These are phyloP conservation scores for Syngnathus acus DNA, from an alignment of 2,797 vertebrate species.

Conservation along the genomic window DNA sequence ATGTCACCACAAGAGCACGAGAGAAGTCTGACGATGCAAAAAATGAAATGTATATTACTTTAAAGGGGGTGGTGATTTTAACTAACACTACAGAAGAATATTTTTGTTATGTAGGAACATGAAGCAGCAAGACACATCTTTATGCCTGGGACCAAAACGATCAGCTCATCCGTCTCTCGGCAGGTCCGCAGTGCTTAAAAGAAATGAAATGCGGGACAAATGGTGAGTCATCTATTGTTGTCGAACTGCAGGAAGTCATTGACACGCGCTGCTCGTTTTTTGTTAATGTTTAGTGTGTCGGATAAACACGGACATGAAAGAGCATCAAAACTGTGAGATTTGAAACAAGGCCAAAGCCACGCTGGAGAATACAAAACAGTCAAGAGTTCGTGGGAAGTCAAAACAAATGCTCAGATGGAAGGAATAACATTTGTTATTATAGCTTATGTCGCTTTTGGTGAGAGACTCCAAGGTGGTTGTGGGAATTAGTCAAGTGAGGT, in stretches of 20 bases:
- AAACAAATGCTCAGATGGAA: neutral
- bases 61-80: no score
- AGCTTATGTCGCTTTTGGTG: no score
- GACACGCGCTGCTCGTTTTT: neutral
- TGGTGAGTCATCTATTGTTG: neutral
- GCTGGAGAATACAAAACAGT: neutral
- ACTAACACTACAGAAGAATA: neutral
- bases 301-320: neutral
- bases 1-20: no score
- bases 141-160: neutral
- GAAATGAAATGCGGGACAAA: neutral
- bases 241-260: neutral
- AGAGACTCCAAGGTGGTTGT: no score
- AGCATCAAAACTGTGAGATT: conserved; percentile 1
- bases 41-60: no score
- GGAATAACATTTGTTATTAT: no score
- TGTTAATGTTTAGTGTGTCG: neutral
- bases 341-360: neutral
- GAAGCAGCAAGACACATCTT: neutral
- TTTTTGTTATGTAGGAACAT: neutral
- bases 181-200: neutral
- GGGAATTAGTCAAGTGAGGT: no score
- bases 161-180: neutral
- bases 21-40: no score
- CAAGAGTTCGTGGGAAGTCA: neutral